Percentiles rank a stretch among this genome's conserved stretches.
Conservation (phyloP, 2,113 vertebrate species). For the Boulengeromyrus knoepffleri region DNA sequence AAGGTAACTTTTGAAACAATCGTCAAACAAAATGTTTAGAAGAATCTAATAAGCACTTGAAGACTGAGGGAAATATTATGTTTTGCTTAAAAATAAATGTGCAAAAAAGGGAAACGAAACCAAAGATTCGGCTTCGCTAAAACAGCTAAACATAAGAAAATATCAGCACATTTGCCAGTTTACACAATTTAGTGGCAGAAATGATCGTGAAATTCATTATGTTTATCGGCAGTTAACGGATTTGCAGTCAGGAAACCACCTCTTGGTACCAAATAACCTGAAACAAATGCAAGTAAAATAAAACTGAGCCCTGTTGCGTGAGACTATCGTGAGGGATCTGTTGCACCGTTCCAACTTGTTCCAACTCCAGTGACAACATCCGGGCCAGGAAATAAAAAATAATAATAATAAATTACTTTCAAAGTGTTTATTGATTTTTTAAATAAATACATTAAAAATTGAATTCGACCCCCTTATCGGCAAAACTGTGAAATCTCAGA, state of each 20-base stretch:
- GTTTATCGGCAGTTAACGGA: neutral
- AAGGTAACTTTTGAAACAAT: neutral
- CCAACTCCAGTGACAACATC: neutral
- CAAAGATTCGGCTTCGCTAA: neutral
- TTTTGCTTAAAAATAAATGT: neutral
- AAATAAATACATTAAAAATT: neutral
- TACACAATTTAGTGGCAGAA: neutral
- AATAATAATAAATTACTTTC: neutral
- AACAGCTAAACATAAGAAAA: neutral
- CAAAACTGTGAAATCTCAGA: neutral
- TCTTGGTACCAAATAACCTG: neutral
- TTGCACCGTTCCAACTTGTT: neutral
- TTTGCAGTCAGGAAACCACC: neutral
- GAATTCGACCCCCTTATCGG: neutral
- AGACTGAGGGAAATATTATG: neutral
- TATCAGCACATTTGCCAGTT: neutral
- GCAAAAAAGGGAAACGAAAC: neutral
- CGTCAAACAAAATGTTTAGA: neutral
- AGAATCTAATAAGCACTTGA: neutral
- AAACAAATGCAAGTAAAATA: neutral
- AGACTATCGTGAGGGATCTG: neutral
- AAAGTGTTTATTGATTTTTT: neutral
- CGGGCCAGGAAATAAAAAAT: neutral
- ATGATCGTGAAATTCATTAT: neutral
- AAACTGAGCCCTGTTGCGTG: neutral